Base-by-base conservation (phyloP, 23 tunicate species). In the Trididemnum miniatum region DNA sequence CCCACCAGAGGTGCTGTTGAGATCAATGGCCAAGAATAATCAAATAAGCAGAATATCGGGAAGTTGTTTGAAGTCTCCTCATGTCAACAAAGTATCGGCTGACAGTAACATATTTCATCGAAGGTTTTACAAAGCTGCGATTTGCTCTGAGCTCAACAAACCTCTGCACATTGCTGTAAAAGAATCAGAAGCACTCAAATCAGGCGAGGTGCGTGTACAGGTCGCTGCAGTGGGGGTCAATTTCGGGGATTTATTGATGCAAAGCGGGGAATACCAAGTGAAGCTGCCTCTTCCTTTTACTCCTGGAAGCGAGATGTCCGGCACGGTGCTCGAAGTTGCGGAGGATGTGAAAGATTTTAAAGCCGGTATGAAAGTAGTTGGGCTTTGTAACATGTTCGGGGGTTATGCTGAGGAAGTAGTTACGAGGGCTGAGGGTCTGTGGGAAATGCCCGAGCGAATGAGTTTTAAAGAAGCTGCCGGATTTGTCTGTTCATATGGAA, bases 361-460 rank as follows among this genome's bases (percentile, higher is more conserved):
- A 28, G 83, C 89, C 0, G 98, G 98, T 0, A 93, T 82, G 84
- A 79, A 85, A 28, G 98, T 93, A n/a, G 80, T 79, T 59, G 98
- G 98, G 5, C 50, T 82, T 35, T 81, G 35, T 23, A 28, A 23
- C 25, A 25, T 57, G 2, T 81, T 29, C 66, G 86, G 87, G 9
- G 92, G 89, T 2, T 93, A 66, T 88, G 92, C 98, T 44, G 98
- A 93, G 60, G 89, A 93, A 74, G 87, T 84, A 44, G 81, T 93
- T 27, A 77, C 83, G 29, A 35, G 36, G 22, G 87, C 73, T 29
- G 71, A 69, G 40, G 91, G 66, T 20, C 15, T 88, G 71, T 88
- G 93, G 93, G 59, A 79, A 65, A 88, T 93, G 36, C 98, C 98
- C 18, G 93, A 88, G 31, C 29, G 76, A 65, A 93, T 93, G 98